Conservation (phyloP, 2,888 invertebrate species). For the Sinodicranocentrus sp. region DNA sequence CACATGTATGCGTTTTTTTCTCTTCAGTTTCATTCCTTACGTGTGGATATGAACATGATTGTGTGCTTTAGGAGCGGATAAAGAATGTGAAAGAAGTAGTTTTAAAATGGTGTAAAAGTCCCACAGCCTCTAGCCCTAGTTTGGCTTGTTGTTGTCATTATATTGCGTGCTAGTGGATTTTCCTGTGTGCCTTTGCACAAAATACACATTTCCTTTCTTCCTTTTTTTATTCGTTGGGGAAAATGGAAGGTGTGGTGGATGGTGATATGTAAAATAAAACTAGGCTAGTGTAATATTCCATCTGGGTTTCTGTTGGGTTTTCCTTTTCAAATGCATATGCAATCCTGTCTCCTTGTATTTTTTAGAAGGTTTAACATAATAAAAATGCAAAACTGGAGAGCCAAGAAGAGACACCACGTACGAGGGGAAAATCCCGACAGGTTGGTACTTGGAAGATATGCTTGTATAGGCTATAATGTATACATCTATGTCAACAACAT, state of each 20-base stretch:
- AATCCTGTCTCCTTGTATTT: no score
- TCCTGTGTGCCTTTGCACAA: neutral
- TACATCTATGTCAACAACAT: no score
- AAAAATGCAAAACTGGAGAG: neutral
- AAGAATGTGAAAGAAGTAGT: neutral
- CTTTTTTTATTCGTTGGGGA: neutral
- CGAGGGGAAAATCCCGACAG: no score
- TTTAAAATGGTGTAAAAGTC: conserved; percentile 2
- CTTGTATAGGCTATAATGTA: no score
- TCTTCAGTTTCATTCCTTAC: neutral
- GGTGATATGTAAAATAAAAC: neutral
- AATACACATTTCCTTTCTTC: neutral
- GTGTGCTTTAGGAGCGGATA: no score
- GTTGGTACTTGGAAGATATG: no score
- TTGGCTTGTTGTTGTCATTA: conserved; percentile 4
- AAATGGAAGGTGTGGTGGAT: no score
- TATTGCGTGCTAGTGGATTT: neutral
- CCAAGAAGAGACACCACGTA: no score
- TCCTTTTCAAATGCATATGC: neutral
- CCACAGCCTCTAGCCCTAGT: neutral
- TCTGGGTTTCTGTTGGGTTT: neutral
- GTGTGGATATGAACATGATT: neutral
- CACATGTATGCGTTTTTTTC: conserved; percentile 44
- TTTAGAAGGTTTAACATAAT: no score
- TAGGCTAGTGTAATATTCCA: neutral